phyloP scores from a whole-genome alignment of 2,888 invertebrate genomes.

The Helleia helle region DNA sequence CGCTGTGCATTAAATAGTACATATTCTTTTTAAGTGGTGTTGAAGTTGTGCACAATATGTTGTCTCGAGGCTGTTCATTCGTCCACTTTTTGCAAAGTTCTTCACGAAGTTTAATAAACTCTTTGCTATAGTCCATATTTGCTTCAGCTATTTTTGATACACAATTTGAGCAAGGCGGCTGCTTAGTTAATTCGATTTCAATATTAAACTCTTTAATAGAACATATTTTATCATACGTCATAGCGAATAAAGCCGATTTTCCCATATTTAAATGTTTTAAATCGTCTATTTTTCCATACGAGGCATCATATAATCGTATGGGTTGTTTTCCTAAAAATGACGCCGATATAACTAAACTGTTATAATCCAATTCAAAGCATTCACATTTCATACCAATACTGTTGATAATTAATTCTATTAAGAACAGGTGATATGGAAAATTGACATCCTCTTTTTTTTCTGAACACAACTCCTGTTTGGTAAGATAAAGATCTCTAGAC shows the following conservation, averaged over 20 bases:
- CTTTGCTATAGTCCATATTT: conserved; percentile 48
- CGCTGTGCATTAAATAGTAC: conserved; percentile 51
- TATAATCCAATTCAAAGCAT: conserved; percentile 56
- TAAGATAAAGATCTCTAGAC: conserved; percentile 43
- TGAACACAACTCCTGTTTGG: conserved; percentile 38
- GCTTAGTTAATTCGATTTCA: conserved; percentile 45
- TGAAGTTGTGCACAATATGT: conserved; percentile 56
- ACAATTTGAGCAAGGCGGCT: conserved; percentile 56
- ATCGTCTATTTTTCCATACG: conserved; percentile 50
- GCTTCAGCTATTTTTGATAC: conserved; percentile 55
- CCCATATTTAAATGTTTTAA: conserved; percentile 53
- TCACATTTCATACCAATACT: conserved; percentile 68
- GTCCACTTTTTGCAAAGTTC: conserved; percentile 56
- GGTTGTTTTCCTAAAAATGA: conserved; percentile 55
- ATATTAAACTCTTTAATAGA: conserved; percentile 49
- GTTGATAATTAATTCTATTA: conserved; percentile 59
- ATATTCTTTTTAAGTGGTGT: conserved; percentile 53
- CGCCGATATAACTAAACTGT: conserved; percentile 56
- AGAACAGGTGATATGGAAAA: conserved; percentile 60
- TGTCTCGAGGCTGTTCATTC: conserved; percentile 50
- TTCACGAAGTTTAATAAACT: conserved; percentile 44
- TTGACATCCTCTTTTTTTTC: conserved; percentile 37
- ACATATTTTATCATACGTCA: conserved; percentile 66
- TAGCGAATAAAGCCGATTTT: conserved; percentile 59
- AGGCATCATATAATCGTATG: conserved; percentile 50